phyloP scores from a whole-genome alignment of 2,888 invertebrate species.

The Dilophus febrilis region DNA sequence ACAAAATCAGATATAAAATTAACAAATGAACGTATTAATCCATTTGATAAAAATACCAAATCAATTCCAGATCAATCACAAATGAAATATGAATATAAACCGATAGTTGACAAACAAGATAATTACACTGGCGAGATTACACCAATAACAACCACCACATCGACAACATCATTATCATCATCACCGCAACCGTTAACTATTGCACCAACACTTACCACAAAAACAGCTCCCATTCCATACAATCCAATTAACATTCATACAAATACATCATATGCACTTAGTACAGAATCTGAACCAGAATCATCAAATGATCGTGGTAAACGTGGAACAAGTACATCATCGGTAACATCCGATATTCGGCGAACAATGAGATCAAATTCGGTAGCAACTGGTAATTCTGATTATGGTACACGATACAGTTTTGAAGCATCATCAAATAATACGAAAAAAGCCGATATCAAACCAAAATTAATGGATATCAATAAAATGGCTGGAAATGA shows the following conservation, averaged over 20 bases:
- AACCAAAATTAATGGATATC: background rate
- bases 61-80: background rate
- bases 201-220: background rate
- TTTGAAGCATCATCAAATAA: background rate
- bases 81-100: too few species aligned
- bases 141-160: background rate
- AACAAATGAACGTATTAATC: constrained; percentile 23
- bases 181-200: background rate
- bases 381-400: background rate
- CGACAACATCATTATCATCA: background rate
- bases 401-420: background rate
- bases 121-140: background rate
- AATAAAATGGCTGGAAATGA: background rate
- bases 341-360: background rate
- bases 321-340: too few species aligned
- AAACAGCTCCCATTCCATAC: too few species aligned
- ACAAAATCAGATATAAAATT: too few species aligned
- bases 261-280: background rate
- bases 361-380: background rate
- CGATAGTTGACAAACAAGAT: too few species aligned
- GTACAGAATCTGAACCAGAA: background rate
- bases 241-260: background rate
- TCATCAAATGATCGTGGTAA: background rate
- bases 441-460: background rate
- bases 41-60: constrained; percentile 22